A percentile compares a stretch with the other conserved stretches of the same genome.
Evolutionary conservation across 1,140 invertebrate species (phyloP).

Genomic region (Rhagoletis pomonella): DNA sequence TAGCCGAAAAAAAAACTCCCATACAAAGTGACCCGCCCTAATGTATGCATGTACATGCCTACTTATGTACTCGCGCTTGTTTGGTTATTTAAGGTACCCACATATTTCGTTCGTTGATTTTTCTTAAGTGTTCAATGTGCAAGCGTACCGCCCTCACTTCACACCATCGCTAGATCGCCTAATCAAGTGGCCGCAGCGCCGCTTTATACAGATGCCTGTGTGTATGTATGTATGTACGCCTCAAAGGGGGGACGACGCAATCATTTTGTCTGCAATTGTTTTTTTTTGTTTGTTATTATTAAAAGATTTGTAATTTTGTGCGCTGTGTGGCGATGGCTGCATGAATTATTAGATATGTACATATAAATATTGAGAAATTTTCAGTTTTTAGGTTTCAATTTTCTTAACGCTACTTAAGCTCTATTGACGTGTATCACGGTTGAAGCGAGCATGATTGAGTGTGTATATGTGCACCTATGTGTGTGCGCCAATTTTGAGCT

Average conservation of each 20-base stretch:
- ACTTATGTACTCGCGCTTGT: conserved; percentile 35
- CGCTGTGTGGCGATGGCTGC: conserved; percentile 17
- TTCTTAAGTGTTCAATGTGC: conserved; percentile 36
- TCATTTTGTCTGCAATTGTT: background rate
- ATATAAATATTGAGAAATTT: conserved; percentile 31
- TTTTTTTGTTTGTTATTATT: background rate
- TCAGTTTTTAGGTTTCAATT: conserved; percentile 50
- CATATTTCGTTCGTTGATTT: conserved; percentile 9
- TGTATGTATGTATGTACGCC: background rate
- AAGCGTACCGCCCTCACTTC: conserved; percentile 4
- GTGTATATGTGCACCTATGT: background rate
- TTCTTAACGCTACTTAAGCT: conserved; percentile 50
- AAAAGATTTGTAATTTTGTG: conserved; percentile 8
- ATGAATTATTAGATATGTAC: conserved; percentile 28
- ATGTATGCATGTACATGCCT: background rate
- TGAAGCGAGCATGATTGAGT: background rate
- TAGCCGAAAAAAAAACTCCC: no score
- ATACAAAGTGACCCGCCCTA: background rate
- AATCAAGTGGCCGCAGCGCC: background rate
- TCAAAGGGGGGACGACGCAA: background rate
- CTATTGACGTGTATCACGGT: conserved; percentile 35
- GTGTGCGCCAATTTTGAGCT: conserved; percentile 23
- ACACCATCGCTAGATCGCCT: background rate
- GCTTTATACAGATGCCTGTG: no score
- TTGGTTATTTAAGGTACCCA: conserved; percentile 44